Conservation (phyloP, 2,113 vertebrate genomes). For the Anser brachyrhynchus region DNA sequence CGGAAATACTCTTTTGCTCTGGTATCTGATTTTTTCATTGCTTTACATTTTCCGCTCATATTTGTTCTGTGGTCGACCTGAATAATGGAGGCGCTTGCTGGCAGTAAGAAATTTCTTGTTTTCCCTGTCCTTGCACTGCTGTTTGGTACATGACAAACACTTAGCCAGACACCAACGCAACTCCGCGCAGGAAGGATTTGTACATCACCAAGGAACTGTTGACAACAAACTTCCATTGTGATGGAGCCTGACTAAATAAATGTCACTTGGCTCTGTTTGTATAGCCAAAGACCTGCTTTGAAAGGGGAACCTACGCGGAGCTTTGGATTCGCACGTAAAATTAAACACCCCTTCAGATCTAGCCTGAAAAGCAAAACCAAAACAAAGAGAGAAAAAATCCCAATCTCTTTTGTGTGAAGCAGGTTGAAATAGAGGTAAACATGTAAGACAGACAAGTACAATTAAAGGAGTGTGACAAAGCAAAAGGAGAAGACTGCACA, state of each 20-base stretch:
- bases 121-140: neutral
- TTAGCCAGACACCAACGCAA: neutral
- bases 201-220: neutral
- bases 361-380: neutral
- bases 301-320: neutral
- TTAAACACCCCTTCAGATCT: neutral
- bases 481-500: neutral
- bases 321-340: neutral
- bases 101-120: neutral
- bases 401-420: neutral
- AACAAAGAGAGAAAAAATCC: neutral
- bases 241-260: neutral
- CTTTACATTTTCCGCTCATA: neutral
- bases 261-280: neutral
- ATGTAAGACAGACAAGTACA: neutral
- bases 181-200: neutral
- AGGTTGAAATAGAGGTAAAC: neutral
- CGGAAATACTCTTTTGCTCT: neutral
- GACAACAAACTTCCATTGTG: neutral
- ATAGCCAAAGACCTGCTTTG: neutral
- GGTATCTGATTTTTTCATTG: neutral
- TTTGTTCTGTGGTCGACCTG: neutral
- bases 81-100: neutral
- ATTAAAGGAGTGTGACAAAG: neutral
- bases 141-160: rapidly evolving